Conservation (phyloP, 2,888 invertebrate species). For the Pheosia gnoma region DNA sequence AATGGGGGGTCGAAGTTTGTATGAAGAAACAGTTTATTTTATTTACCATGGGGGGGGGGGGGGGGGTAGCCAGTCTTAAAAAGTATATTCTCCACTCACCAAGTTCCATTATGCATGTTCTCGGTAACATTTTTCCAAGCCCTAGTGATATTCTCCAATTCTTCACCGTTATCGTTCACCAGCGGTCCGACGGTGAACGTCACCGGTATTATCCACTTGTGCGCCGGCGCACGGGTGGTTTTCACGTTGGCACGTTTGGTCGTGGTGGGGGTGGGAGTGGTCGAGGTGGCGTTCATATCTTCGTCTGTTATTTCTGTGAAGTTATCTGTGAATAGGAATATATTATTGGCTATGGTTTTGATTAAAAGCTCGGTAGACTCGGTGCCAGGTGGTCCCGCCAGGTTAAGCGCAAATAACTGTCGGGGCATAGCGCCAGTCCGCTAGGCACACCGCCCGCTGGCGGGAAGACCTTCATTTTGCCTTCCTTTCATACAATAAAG, state of each 20-base stretch:
- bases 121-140: slow-evolving; percentile 62
- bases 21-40: too few species aligned
- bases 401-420: too few species aligned
- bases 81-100: slow-evolving; percentile 50
- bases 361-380: too few species aligned
- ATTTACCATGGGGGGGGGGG: too few species aligned
- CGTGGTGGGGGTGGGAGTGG: slow-evolving; percentile 49
- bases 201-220: slow-evolving; percentile 91
- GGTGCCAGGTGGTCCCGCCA: too few species aligned
- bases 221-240: slow-evolving; percentile 59
- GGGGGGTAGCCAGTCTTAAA: too few species aligned
- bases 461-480: too few species aligned
- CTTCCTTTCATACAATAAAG: too few species aligned
- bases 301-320: slow-evolving; percentile 74
- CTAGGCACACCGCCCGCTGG: too few species aligned
- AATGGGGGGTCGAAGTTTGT: too few species aligned
- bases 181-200: slow-evolving; percentile 88
- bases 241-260: slow-evolving; percentile 51
- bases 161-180: slow-evolving; percentile 71
- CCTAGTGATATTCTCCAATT: slow-evolving; percentile 61
- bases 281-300: slow-evolving; percentile 66
- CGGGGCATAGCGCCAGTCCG: too few species aligned
- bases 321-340: slow-evolving; percentile 64
- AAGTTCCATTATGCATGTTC: slow-evolving; percentile 64
- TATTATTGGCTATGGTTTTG: neutral